Conservation (phyloP, 2,888 invertebrate species). For the Zonitis immaculata region DNA sequence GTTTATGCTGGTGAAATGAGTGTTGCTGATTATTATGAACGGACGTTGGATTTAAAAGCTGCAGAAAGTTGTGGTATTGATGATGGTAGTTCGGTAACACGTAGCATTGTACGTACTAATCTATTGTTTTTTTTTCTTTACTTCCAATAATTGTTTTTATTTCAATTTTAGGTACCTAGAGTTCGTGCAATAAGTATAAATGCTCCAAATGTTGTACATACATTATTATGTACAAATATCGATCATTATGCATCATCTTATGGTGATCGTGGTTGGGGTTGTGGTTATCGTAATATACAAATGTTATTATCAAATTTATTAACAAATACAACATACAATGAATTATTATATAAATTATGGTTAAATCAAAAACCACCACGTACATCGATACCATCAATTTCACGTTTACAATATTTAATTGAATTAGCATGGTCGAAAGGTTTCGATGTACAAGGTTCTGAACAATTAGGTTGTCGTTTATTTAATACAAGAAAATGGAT, state of each 20-base stretch:
- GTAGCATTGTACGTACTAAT: slow-evolving; percentile 54
- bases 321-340: slow-evolving; percentile 64
- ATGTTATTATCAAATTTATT: slow-evolving; percentile 84
- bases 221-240: slow-evolving; percentile 72
- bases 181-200: slow-evolving; percentile 52
- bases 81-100: slow-evolving; percentile 75
- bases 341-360: slow-evolving; percentile 53
- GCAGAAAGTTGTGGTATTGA: slow-evolving; percentile 77
- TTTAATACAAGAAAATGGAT: slow-evolving; percentile 90
- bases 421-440: slow-evolving; percentile 80
- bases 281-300: slow-evolving; percentile 87
- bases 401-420: slow-evolving; percentile 75
- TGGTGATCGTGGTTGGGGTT: slow-evolving; percentile 89
- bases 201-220: slow-evolving; percentile 61
- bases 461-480: slow-evolving; percentile 76
- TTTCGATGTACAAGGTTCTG: slow-evolving; percentile 78
- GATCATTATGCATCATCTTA: slow-evolving; percentile 86
- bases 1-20: slow-evolving; percentile 83
- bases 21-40: slow-evolving; percentile 79
- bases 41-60: slow-evolving; percentile 68
- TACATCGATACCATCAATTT: slow-evolving; percentile 77
- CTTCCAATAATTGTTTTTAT: slow-evolving; percentile 1
- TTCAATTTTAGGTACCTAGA: slow-evolving; percentile 49
- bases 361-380: slow-evolving; percentile 52
- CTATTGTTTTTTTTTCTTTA: not conserved